These are phyloP conservation scores for Mionectes olivaceus DNA, from an alignment of 2,797 vertebrate genomes.

Conservation along the genomic window DNA sequence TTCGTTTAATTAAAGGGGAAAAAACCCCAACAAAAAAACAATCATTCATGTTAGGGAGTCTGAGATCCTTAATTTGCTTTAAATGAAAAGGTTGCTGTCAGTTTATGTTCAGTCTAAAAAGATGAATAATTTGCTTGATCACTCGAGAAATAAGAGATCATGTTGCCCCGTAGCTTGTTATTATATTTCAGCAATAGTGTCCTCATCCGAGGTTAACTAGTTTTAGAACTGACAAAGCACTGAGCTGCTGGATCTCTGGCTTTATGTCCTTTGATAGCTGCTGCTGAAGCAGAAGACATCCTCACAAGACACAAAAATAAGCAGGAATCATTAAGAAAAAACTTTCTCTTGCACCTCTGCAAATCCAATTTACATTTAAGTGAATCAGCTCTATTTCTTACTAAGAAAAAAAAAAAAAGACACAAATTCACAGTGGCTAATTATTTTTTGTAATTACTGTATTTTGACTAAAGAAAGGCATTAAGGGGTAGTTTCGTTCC, in stretches of 20 bases:
- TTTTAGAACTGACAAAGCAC: neutral
- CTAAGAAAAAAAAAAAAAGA: neutral
- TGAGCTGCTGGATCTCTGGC: neutral
- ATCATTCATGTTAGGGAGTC: neutral
- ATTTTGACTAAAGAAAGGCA: neutral
- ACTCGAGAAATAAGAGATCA: neutral
- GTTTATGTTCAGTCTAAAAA: slow-evolving; percentile 7
- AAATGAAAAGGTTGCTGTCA: neutral
- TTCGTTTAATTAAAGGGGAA: neutral
- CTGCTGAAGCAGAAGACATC: neutral
- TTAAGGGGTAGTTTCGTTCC: neutral
- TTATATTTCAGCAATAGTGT: neutral
- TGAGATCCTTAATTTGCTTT: slow-evolving; percentile 19
- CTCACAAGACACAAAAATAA: neutral
- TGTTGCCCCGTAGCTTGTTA: slow-evolving; percentile 19
- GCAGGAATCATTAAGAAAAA: neutral
- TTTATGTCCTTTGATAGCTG: neutral
- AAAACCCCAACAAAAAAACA: neutral
- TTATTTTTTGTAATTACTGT: neutral
- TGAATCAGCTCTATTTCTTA: neutral
- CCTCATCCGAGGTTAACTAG: neutral
- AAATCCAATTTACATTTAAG: neutral
- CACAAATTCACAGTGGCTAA: neutral
- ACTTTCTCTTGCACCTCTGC: neutral
- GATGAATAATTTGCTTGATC: slow-evolving; percentile 25